Evolutionary conservation across 1,140 invertebrate species (phyloP), one percentile per base, ranked within the genome.

Genomic region (Listronotus bonariensis): DNA sequence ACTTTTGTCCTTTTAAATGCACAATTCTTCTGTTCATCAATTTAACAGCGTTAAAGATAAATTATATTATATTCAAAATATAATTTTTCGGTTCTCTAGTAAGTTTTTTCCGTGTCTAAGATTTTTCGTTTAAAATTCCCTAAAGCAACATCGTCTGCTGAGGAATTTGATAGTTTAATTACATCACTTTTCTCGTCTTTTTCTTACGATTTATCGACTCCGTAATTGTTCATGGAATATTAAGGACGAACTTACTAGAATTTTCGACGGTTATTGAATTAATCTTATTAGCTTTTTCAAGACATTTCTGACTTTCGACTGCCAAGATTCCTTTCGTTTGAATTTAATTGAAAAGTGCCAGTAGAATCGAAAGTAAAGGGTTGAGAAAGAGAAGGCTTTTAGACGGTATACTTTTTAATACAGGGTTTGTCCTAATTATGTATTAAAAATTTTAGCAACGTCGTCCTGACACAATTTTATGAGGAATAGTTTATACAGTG

Each of bases 151-250:
- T 20, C 18, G 55, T 34, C 3, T 36, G 48, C 45, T 48, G 17
- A 42, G 18, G 66, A 68, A 68, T 68, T 62, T 64, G 53, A 62
- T 68, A 68, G 66, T 68, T 68, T 68, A 68, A 68, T 68, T 64
- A 68, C 66, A 68, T 54, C 52, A 38, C 53, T 55, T 61, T 49
- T 36, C 46, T 61, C 54, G 58, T 65, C 54, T 51, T 58, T 58
- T 48, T 14, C 56, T 38, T 40, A 31, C 49, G 66, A 68, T 68
- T 68, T 68, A 68, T 68, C 46, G 66, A 54, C 42, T 53, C 53
- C 32, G 54, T 68, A 68, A 68, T 68, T 68, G 66, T 68, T 68
- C 66, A 56, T 40, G 59, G 66, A 68, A 68, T 68, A 68, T 68
- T 64, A 68, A 68, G 53, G 66, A 41, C 63, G 52, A 58, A 64